Evolutionary conservation across 53 echinoderm and acorn worm species (phyloP), one percentile per base, ranked within the genome.

Genomic region (Echinometra lucunter): DNA sequence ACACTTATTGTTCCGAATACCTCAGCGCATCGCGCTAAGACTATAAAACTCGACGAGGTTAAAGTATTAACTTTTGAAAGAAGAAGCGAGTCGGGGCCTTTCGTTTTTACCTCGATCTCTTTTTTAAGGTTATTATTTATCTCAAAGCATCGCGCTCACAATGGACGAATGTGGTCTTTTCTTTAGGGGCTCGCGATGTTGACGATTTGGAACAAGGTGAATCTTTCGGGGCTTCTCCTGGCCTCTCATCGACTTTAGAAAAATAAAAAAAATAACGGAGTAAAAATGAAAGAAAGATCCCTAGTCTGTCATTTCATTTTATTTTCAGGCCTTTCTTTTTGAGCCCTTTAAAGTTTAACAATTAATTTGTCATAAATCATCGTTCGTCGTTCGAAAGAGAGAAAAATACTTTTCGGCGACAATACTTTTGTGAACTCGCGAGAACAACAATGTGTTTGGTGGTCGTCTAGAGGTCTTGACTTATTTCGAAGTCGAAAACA

Each of bases 1-100:
- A 93, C 93, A 93, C 57, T 57, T 58, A 80, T 93, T 93, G 82
- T 81, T 81, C 18, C 35, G 57, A 81, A 93, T 93, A 93, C 93
- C 93, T 81, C 57, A 58, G 82, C 93, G 93, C 93, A 93, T 93
- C 80, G 93, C 56, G 57, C 82, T 93, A 93, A 93, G 93, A 93
- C 93, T 93, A 93, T 93, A 93, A 93, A 93, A 56, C 80, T 80
- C 35, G 82, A 80, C 93, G 93, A 93, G 93, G 93, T 81, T 93
- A 93, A 81, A 58, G 93, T 81, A 93, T 93, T 93, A 93, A 93
- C 80, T 49, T 93, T 58, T 57, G 60, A 81, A 81, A 81, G 93
- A 93, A 57, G 92, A 57, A 70, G 74, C 49, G 42, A 92, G 92
- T n/a, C 37, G 78, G 93, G 58, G 81, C 30, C 88, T 88, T 88